A percentile compares a stretch with the other conserved stretches of the same genome.
phyloP scores from a whole-genome alignment of 1,140 invertebrate species.

The Patella vulgata region DNA sequence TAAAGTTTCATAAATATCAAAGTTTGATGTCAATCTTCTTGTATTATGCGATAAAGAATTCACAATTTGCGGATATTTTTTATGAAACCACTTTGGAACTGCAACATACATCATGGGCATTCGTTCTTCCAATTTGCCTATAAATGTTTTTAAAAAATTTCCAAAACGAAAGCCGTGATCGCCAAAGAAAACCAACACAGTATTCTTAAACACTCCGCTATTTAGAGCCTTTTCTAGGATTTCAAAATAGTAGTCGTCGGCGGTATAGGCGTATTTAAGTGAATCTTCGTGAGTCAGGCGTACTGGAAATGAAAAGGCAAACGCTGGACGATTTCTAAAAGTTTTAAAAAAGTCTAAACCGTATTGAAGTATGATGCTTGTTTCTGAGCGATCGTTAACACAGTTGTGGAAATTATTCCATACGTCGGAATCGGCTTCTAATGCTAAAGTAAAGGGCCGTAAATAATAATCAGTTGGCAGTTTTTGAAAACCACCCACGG shows the following conservation, averaged over 20 bases:
- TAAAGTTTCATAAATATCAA: slow-evolving; percentile 14
- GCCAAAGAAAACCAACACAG: slow-evolving; percentile 16
- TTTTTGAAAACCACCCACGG: too few species aligned
- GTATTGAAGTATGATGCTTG: slow-evolving; percentile 3
- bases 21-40: slow-evolving; percentile 10
- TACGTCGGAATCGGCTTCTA: not conserved
- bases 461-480: slow-evolving; percentile 19
- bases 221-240: slow-evolving; percentile 5
- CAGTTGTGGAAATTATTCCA: slow-evolving; percentile 8
- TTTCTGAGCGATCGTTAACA: slow-evolving; percentile 3
- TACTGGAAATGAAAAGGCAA: slow-evolving; percentile 4
- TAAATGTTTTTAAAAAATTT: not conserved
- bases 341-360: slow-evolving; percentile 11
- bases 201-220: not conserved
- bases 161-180: slow-evolving; percentile 15
- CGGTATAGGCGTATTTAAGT: not conserved
- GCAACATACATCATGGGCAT: slow-evolving; percentile 6
- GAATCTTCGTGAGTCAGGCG: slow-evolving; percentile 9
- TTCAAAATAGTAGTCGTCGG: slow-evolving; percentile 10
- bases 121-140: slow-evolving; percentile 13
- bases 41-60: slow-evolving; percentile 1
- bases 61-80: not conserved
- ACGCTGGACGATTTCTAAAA: slow-evolving; percentile 2
- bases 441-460: slow-evolving; percentile 10
- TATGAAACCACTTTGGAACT: not conserved